phyloP scores from a whole-genome alignment of 1,140 invertebrate genomes.

The Drosophila murphyi region DNA sequence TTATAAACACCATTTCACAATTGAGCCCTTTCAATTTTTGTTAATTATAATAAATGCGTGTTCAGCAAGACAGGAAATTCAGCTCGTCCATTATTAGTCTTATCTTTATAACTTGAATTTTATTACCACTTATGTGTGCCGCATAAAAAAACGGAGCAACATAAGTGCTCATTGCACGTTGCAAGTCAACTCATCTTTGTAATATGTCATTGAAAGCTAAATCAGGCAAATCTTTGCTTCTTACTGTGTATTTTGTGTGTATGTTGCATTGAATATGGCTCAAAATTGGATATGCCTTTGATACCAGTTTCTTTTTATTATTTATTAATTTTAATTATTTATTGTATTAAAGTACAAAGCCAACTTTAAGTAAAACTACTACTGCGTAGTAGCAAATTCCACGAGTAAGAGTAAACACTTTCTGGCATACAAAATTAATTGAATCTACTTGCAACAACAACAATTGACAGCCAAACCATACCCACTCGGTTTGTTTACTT shows the following conservation, averaged over 20 bases:
- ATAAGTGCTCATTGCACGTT: not conserved
- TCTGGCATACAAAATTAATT: conserved; percentile 53
- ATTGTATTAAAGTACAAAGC: not conserved
- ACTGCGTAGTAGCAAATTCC: conserved; percentile 1
- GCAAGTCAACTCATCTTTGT: not conserved
- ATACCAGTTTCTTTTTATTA: not conserved
- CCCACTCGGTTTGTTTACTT: conserved; percentile 33
- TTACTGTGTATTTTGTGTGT: too few relatives aligned
- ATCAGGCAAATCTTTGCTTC: not conserved
- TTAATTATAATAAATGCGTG: conserved; percentile 77
- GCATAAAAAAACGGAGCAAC: not conserved
- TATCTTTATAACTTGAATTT: conserved; percentile 66
- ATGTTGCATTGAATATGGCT: too few relatives aligned
- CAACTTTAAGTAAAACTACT: not conserved
- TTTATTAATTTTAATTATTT: not conserved
- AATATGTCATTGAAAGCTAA: not conserved
- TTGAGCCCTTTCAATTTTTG: conserved; percentile 76
- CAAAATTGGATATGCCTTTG: too few relatives aligned
- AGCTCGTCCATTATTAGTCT: conserved; percentile 51
- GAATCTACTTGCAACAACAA: conserved; percentile 29
- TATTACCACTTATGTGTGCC: conserved; percentile 30
- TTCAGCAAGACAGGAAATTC: conserved; percentile 25
- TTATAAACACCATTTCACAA: conserved; percentile 76
- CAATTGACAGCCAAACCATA: not conserved
- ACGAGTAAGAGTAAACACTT: conserved; percentile 17